These are phyloP conservation scores for Leucoptera coffeella DNA, from an alignment of 2,888 invertebrate genomes.

Conservation along the genomic window DNA sequence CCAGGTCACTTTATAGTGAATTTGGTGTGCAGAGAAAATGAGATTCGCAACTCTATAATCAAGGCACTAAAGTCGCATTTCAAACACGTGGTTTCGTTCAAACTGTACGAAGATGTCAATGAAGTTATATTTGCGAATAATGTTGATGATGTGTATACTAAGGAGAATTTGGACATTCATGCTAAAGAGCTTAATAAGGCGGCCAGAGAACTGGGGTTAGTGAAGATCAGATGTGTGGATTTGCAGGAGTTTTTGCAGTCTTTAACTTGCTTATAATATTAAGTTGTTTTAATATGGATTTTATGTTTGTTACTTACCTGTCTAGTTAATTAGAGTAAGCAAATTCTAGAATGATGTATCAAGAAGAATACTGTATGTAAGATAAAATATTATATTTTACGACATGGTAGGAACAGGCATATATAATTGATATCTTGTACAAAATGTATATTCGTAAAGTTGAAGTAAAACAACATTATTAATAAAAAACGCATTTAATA, in stretches of 20 bases:
- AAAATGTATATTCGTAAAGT: too few species aligned
- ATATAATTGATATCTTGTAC: too few species aligned
- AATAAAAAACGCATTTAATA: too few species aligned
- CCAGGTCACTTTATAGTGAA: slow-evolving; percentile 79
- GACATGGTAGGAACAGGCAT: too few species aligned
- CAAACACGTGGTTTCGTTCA: slow-evolving; percentile 60
- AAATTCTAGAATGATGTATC: too few species aligned
- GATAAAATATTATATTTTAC: too few species aligned
- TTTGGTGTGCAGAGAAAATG: slow-evolving; percentile 75
- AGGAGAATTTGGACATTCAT: slow-evolving; percentile 35
- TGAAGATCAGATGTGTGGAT: slow-evolving; percentile 48
- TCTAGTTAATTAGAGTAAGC: too few species aligned
- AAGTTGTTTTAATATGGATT: slow-evolving; percentile 5
- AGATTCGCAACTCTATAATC: slow-evolving; percentile 58
- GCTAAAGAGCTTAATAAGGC: slow-evolving; percentile 47
- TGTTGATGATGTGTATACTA: slow-evolving; percentile 24
- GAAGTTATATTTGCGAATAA: slow-evolving; percentile 70
- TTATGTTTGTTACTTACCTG: too few species aligned
- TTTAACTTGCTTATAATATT: slow-evolving; percentile 28
- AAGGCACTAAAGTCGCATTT: slow-evolving; percentile 58
- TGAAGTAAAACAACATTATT: too few species aligned
- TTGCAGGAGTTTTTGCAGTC: slow-evolving; percentile 43
- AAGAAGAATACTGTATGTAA: too few species aligned
- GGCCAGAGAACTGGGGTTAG: slow-evolving; percentile 46
- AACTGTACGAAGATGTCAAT: slow-evolving; percentile 79